Evolutionary conservation across 2,797 vertebrate species (phyloP).

Genomic region (Presbytis comata): DNA sequence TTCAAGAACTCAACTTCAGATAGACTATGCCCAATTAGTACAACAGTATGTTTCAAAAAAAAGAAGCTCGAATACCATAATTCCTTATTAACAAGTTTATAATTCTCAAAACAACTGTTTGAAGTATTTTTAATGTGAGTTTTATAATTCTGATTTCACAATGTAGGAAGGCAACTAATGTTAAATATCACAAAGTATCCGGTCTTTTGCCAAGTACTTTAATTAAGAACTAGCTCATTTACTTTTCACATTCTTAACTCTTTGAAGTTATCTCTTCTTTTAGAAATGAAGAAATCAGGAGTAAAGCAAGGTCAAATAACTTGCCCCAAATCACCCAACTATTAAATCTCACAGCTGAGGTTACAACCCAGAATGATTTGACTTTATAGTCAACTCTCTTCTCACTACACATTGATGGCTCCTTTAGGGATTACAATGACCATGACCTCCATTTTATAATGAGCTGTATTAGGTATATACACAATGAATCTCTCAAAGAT

Average conservation of each 20-base stretch:
- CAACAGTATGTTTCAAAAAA: not conserved
- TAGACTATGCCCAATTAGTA: not conserved
- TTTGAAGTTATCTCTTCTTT: not conserved
- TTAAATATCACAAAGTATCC: constrained; percentile 19
- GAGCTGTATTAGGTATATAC: not conserved
- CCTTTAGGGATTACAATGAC: not conserved
- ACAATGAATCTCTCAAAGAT: constrained; percentile 11
- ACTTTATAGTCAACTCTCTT: not conserved
- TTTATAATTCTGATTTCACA: constrained; percentile 33
- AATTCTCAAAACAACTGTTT: constrained; percentile 23
- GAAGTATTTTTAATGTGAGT: constrained; percentile 19
- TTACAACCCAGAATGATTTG: constrained; percentile 15
- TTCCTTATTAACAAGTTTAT: constrained; percentile 8
- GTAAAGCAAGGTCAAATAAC: constrained; percentile 44
- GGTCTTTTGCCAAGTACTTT: not conserved
- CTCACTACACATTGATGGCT: not conserved
- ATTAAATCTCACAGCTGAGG: constrained; percentile 29
- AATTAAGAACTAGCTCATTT: constrained; percentile 20
- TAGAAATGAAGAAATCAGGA: not conserved
- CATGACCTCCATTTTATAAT: constrained; percentile 4
- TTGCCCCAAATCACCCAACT: constrained; percentile 16
- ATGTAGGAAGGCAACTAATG: not conserved
- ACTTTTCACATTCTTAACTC: constrained; percentile 26
- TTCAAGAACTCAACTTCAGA: constrained; percentile 7
- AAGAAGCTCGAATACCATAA: not conserved